These are phyloP conservation scores for Strix uralensis DNA, from an alignment of 2,113 vertebrate species.

Conservation along the genomic window DNA sequence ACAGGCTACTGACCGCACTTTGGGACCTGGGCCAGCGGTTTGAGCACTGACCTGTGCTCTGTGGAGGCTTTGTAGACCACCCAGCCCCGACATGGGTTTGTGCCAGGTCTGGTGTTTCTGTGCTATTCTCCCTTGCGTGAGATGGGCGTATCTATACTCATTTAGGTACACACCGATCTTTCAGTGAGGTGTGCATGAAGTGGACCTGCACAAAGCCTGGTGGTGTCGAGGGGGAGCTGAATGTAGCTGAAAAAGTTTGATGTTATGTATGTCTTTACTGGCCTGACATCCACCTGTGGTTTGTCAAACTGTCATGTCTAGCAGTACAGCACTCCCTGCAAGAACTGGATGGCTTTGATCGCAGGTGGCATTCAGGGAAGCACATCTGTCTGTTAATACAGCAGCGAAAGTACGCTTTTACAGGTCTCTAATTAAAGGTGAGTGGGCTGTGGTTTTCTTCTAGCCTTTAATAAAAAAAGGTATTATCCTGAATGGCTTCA, in stretches of 20 bases:
- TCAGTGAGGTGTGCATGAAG: too few species aligned
- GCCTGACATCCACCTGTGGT: not conserved
- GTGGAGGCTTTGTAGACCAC: not conserved
- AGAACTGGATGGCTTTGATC: not conserved
- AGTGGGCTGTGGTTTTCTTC: not conserved
- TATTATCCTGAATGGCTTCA: not conserved
- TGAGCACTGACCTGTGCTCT: not conserved
- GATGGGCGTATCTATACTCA: fast-evolving
- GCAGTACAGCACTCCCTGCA: not conserved
- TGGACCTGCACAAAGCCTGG: not conserved
- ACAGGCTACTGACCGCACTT: fast-evolving
- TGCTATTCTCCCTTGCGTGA: not conserved
- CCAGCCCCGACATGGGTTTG: not conserved
- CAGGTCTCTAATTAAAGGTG: not conserved
- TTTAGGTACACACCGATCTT: fast-evolving
- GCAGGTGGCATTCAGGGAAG: not conserved
- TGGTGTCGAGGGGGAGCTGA: fast-evolving
- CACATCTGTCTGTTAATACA: not conserved
- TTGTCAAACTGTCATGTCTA: not conserved
- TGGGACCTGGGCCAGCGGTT: not conserved
- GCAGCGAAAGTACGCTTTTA: not conserved
- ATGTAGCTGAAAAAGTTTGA: not conserved
- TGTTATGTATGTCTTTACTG: fast-evolving
- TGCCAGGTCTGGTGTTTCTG: not conserved
- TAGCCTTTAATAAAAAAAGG: not conserved